A percentile compares a stretch with the other conserved stretches of the same genome.
Evolutionary conservation across 2,888 invertebrate species (phyloP).

Genomic region (Mythimna pallens): DNA sequence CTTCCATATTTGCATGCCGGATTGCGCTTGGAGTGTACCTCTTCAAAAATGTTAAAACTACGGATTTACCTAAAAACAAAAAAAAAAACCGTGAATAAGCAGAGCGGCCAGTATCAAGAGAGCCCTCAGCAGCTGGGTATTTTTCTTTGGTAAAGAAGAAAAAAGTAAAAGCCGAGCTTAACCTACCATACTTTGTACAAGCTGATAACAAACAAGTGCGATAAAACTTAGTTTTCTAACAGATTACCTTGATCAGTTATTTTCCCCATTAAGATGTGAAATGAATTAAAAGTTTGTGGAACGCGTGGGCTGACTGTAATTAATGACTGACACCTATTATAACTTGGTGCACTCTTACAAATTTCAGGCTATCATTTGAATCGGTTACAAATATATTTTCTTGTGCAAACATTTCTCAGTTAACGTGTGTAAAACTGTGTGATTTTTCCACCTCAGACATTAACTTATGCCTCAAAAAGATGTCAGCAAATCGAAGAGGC

Average conservation of each 20-base stretch:
- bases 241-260: conserved; percentile 17
- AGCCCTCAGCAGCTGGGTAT: background rate
- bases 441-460: no score
- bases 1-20: background rate
- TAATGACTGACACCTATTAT: conserved; percentile 30
- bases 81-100: conserved; percentile 3
- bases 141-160: conserved; percentile 14
- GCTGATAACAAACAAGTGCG: conserved; percentile 35
- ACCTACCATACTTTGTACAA: conserved; percentile 12
- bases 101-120: conserved; percentile 3
- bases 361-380: background rate
- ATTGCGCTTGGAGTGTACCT: background rate
- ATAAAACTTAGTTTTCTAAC: conserved; percentile 39
- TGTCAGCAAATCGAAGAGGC: no score
- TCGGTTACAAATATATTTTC: no score
- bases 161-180: conserved; percentile 18
- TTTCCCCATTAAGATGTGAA: conserved; percentile 26
- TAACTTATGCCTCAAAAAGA: no score
- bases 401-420: no score
- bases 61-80: conserved; percentile 3
- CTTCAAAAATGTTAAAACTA: conserved; percentile 6
- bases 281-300: conserved; percentile 45
- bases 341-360: conserved; percentile 30
- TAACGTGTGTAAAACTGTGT: no score
- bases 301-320: conserved; percentile 16